Evolutionary conservation across 2,888 invertebrate genomes (phyloP).

Genomic region (Erynnis tages): DNA sequence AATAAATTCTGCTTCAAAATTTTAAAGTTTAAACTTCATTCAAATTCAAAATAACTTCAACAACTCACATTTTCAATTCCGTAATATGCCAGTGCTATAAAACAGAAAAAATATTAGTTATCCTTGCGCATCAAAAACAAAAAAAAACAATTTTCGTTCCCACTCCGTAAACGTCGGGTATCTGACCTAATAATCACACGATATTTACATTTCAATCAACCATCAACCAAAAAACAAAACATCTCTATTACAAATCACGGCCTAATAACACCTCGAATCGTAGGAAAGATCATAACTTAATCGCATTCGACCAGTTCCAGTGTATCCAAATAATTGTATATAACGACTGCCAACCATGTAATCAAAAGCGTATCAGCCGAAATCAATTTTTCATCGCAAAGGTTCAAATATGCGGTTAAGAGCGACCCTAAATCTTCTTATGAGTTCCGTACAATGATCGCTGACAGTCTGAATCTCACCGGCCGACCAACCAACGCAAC

Average conservation of each 20-base stretch:
- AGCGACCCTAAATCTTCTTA: too few relatives aligned
- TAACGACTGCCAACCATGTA: slow-evolving; percentile 69
- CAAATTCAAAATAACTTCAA: too few relatives aligned
- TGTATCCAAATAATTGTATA: slow-evolving; percentile 55
- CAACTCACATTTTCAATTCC: too few relatives aligned
- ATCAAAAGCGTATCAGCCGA: slow-evolving; percentile 76
- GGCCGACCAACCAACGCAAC: too few relatives aligned
- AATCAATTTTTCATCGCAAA: slow-evolving; percentile 77
- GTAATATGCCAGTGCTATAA: too few relatives aligned
- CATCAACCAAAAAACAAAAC: neutral
- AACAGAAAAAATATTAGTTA: too few relatives aligned
- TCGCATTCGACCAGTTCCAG: slow-evolving; percentile 2
- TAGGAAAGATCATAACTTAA: slow-evolving; percentile 23
- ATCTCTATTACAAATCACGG: slow-evolving; percentile 16
- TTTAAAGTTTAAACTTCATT: too few relatives aligned
- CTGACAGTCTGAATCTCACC: too few relatives aligned
- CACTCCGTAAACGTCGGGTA: too few relatives aligned
- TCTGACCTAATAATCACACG: neutral
- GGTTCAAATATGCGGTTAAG: slow-evolving; percentile 43
- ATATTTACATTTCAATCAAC: slow-evolving; percentile 11
- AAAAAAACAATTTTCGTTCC: neutral
- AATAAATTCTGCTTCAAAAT: too few relatives aligned
- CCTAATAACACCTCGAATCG: slow-evolving; percentile 15
- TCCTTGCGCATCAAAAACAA: too few relatives aligned
- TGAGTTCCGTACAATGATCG: slow-evolving; percentile 14